Evolutionary conservation across 2,113 vertebrate genomes (phyloP).

Genomic region (Dasyornis broadbenti): DNA sequence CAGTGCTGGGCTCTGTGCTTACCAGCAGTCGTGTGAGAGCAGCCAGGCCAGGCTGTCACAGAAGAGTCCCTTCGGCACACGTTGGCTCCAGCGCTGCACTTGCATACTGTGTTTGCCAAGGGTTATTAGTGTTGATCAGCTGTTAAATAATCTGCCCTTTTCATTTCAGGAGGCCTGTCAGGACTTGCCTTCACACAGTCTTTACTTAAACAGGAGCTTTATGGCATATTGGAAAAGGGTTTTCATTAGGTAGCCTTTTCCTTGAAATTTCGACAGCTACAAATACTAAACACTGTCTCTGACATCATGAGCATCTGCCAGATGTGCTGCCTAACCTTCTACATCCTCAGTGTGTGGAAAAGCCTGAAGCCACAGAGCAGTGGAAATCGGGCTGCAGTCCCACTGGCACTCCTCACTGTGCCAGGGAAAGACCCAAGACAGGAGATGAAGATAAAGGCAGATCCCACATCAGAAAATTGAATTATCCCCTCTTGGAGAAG

Average conservation of each 20-base stretch:
- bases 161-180: constrained; percentile 57
- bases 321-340: constrained; percentile 1
- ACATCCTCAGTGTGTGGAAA: not conserved
- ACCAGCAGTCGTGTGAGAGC: not conserved
- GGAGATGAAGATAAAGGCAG: not conserved
- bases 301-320: not conserved
- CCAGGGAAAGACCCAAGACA: not conserved
- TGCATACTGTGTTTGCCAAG: constrained; percentile 53
- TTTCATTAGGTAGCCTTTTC: constrained; percentile 33
- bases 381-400: not conserved
- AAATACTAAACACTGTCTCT: constrained; percentile 20
- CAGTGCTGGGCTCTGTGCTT: not conserved
- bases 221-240: not conserved
- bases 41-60: not conserved
- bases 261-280: constrained; percentile 33
- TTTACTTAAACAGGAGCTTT: constrained; percentile 17
- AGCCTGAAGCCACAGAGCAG: not conserved
- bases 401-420: not conserved
- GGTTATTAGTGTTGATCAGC: constrained; percentile 66
- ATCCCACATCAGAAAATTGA: not conserved
- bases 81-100: constrained; percentile 6
- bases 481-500: not conserved
- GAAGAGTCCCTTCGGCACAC: not conserved
- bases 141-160: constrained; percentile 67
- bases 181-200: not conserved